These are phyloP conservation scores for Smutsia temminckii DNA, from an alignment of 2,797 vertebrate genomes.

Conservation along the genomic window DNA sequence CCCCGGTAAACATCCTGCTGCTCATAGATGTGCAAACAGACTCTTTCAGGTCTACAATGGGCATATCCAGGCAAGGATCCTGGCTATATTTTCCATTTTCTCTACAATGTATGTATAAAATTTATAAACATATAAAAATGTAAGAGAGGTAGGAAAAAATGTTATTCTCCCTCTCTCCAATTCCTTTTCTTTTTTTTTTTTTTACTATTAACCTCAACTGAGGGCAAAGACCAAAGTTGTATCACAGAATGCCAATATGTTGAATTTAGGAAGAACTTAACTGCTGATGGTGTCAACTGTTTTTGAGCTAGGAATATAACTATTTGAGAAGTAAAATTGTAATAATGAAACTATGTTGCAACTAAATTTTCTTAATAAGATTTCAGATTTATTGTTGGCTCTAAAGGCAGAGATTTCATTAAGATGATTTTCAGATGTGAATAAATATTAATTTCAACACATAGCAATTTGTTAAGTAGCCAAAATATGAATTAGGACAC, in stretches of 20 bases:
- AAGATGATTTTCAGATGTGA: not conserved
- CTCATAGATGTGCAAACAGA: too few relatives aligned
- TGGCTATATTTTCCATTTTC: too few relatives aligned
- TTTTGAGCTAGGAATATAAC: not conserved
- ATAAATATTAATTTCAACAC: not conserved
- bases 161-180: not conserved
- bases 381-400: not conserved
- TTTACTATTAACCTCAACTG: not conserved
- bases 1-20: too few relatives aligned
- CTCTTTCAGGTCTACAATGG: too few relatives aligned
- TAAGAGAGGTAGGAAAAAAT: not conserved
- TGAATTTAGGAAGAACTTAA: not conserved
- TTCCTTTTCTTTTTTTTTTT: not conserved
- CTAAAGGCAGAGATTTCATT: not conserved
- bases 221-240: too few relatives aligned
- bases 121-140: too few relatives aligned
- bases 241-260: not conserved
- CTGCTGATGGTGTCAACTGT: not conserved
- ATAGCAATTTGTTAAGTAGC: not conserved
- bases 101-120: too few relatives aligned
- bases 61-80: too few relatives aligned
- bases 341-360: not conserved
- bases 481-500: not conserved
- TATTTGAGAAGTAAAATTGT: not conserved
- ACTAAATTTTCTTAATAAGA: not conserved